Percentiles rank a stretch among this genome's conserved stretches.
These are phyloP conservation scores for Noctua comes DNA, from an alignment of 2,888 invertebrate genomes.

Conservation along the genomic window DNA sequence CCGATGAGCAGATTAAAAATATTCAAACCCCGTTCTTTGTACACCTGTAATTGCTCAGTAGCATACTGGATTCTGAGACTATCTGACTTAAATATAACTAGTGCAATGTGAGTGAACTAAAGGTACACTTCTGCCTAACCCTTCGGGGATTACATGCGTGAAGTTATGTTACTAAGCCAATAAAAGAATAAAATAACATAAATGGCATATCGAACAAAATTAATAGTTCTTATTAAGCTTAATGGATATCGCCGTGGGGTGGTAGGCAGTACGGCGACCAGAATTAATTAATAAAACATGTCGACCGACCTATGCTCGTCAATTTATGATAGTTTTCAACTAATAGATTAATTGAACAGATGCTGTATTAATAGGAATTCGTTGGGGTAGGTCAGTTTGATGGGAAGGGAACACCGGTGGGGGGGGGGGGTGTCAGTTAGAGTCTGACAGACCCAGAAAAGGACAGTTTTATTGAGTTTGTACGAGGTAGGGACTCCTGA, in stretches of 20 bases:
- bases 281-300: conserved; percentile 51
- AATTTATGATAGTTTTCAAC: conserved; percentile 37
- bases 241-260: conserved; percentile 55
- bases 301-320: conserved; percentile 10
- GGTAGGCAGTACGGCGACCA: not conserved
- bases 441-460: no score
- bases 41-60: not conserved
- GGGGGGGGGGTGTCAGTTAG: no score
- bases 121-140: not conserved
- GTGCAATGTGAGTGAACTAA: not conserved
- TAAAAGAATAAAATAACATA: conserved; percentile 15
- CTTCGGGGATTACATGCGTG: not conserved
- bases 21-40: not conserved
- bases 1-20: not conserved
- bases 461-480: not conserved
- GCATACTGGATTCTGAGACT: not conserved
- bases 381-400: conserved; percentile 21
- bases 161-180: not conserved
- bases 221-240: conserved; percentile 42
- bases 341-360: conserved; percentile 21
- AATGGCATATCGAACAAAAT: conserved; percentile 33
- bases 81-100: not conserved
- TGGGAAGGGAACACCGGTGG: no score
- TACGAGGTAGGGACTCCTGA: not conserved
- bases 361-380: conserved; percentile 1